Evolutionary conservation across 2,113 vertebrate genomes (phyloP).

Genomic region (Oenanthe melanoleuca): DNA sequence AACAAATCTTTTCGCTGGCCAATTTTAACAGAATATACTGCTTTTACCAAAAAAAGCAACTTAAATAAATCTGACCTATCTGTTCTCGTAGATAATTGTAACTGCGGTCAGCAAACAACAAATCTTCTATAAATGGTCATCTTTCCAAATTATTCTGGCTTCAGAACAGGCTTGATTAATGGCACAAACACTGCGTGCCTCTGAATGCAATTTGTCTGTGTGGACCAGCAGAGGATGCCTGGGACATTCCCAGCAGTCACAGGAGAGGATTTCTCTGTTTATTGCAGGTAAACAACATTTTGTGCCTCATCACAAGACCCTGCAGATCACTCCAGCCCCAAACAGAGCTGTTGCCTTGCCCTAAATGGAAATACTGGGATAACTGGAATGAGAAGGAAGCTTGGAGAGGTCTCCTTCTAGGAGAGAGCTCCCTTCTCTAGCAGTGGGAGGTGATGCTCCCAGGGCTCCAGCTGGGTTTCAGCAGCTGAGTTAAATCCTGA

Average conservation of each 20-base stretch:
- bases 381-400: not conserved
- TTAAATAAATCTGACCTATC: conserved; percentile 40
- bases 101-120: conserved; percentile 36
- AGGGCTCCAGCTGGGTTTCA: not conserved
- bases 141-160: conserved; percentile 39
- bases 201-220: not conserved
- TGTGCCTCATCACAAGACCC: not conserved
- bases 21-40: conserved; percentile 10
- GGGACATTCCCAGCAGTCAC: not conserved
- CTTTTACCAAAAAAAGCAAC: conserved; percentile 28
- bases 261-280: not conserved
- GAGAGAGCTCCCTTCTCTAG: not conserved
- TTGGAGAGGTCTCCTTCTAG: not conserved
- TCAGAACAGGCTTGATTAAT: conserved; percentile 7
- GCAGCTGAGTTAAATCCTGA: not conserved
- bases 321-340: not conserved
- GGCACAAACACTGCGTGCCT: not conserved
- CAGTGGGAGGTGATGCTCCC: not conserved
- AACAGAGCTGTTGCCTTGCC: not conserved
- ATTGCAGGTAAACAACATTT: conserved; percentile 1
- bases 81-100: conserved; percentile 1
- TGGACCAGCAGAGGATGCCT: not conserved
- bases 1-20: conserved; percentile 35
- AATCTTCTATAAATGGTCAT: conserved; percentile 64
- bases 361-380: conserved; percentile 6